A percentile compares a stretch with the other conserved stretches of the same genome.
Evolutionary conservation across 2,113 vertebrate species (phyloP).

Genomic region (Numida meleagris): DNA sequence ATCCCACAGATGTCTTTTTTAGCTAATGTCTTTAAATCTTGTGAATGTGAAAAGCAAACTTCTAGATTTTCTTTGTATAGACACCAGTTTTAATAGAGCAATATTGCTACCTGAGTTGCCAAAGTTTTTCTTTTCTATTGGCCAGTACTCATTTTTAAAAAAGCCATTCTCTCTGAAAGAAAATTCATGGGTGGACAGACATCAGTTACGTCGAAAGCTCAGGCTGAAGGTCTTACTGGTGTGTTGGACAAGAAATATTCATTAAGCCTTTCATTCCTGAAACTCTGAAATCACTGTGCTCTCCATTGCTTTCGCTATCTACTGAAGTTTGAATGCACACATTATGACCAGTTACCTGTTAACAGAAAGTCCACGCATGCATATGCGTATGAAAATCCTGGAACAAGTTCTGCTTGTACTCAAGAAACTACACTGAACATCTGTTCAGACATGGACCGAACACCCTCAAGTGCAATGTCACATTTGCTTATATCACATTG

Average conservation of each 20-base stretch:
- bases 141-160: conserved; percentile 42
- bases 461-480: not conserved
- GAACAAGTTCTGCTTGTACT: conserved; percentile 26
- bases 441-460: not conserved
- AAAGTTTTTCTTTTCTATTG: not conserved
- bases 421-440: not conserved
- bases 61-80: not conserved
- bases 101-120: not conserved
- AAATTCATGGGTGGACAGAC: conserved; percentile 21
- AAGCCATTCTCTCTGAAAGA: not conserved
- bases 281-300: not conserved
- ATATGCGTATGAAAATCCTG: not conserved
- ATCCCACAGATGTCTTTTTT: not conserved
- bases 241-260: not conserved
- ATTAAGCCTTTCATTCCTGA: conserved; percentile 30
- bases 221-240: not conserved
- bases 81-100: conserved; percentile 5
- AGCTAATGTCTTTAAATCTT: conserved; percentile 12
- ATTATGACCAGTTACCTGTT: conserved; percentile 34
- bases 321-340: not conserved
- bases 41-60: not conserved
- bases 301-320: not conserved
- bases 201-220: conserved; percentile 20
- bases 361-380: conserved; percentile 25
- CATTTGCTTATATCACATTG: not conserved